These are phyloP conservation scores for Auanema sp. DNA, from an alignment of 2,888 invertebrate genomes.

Conservation along the genomic window DNA sequence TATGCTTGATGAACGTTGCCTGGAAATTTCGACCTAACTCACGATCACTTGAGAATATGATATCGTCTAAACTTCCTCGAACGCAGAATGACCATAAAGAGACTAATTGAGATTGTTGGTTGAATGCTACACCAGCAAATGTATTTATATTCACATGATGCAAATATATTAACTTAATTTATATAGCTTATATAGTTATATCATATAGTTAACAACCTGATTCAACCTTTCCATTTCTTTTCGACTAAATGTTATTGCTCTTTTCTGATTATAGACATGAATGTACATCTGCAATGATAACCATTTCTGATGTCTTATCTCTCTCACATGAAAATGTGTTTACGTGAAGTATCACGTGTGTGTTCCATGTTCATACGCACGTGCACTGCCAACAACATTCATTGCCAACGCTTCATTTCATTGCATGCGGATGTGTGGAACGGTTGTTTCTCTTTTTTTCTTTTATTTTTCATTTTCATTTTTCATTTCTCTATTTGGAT, in stretches of 20 bases:
- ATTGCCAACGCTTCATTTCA: too few species aligned
- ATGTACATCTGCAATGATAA: conserved; percentile 30
- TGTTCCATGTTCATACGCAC: conserved; percentile 4
- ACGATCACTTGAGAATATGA: conserved; percentile 39
- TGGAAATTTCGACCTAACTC: conserved; percentile 47
- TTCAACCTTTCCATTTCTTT: conserved; percentile 44
- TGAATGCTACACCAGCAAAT: conserved; percentile 47
- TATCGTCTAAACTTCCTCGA: conserved; percentile 37
- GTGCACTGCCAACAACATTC: background rate
- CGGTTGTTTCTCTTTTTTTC: too few species aligned
- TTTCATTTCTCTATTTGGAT: too few species aligned
- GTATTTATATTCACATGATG: conserved; percentile 38
- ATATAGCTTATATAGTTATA: background rate
- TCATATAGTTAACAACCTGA: conserved; percentile 22
- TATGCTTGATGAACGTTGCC: conserved; percentile 45
- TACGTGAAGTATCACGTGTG: background rate
- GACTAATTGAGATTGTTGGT: conserved; percentile 36
- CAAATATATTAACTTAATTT: conserved; percentile 37
- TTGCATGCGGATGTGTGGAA: too few species aligned
- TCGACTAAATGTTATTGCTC: conserved; percentile 36
- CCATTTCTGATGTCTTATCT: background rate
- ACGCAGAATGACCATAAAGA: conserved; percentile 39
- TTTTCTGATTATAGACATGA: conserved; percentile 30
- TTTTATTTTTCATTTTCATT: background rate
- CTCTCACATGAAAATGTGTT: background rate